Conservation (phyloP, 2,888 invertebrate species). For the Yponomeuta evonymella region DNA sequence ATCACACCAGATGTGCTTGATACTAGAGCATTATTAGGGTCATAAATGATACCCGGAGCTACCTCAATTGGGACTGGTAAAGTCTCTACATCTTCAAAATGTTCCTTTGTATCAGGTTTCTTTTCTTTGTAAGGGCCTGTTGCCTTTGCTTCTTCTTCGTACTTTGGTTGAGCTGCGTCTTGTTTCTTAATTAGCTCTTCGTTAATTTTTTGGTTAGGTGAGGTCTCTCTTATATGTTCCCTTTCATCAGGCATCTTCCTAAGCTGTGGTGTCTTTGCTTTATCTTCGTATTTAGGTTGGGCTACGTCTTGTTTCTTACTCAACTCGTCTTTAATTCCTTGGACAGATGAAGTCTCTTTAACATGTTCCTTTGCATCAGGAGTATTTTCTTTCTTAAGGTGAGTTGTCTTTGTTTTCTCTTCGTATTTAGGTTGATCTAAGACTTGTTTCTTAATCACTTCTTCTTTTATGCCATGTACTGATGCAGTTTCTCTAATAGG, state of each 20-base stretch:
- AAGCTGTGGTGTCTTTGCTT: background rate
- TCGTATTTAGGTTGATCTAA: background rate
- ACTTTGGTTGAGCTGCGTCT: background rate
- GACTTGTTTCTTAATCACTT: background rate
- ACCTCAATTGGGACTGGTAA: conserved; percentile 69
- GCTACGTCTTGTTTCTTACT: background rate
- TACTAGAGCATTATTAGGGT: conserved; percentile 83
- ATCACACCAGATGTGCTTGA: conserved; percentile 83
- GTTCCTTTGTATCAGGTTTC: conserved; percentile 20
- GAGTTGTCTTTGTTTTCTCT: conserved; percentile 13
- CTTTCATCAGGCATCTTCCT: background rate
- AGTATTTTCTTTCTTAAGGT: conserved; percentile 7
- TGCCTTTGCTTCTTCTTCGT: conserved; percentile 14
- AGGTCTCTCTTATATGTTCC: background rate
- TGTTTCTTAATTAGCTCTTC: background rate
- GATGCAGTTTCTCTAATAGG: background rate
- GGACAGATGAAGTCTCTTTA: conserved; percentile 11
- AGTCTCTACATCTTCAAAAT: conserved; percentile 13
- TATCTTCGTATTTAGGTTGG: background rate
- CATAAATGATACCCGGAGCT: conserved; percentile 82
- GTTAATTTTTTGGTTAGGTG: background rate
- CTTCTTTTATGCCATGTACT: background rate
- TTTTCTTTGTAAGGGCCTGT: conserved; percentile 1
- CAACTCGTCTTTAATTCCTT: too few species aligned
- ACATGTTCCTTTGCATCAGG: conserved; percentile 21